Evolutionary conservation across 2,113 vertebrate genomes (phyloP).

Genomic region (Aldabrachelys gigantea): DNA sequence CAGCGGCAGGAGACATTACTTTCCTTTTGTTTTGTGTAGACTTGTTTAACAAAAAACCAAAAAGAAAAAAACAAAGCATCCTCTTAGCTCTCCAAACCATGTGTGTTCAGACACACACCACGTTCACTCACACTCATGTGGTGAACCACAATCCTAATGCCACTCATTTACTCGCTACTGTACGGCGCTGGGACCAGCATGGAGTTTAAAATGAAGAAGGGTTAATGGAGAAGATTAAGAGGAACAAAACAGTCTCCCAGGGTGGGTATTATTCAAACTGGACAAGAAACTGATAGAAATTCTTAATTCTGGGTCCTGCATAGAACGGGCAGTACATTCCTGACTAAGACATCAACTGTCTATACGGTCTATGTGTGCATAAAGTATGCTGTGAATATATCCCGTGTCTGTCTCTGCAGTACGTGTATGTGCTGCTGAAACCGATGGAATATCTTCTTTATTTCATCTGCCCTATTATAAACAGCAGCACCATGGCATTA

Average conservation of each 20-base stretch:
- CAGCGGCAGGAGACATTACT: slow-evolving; percentile 41
- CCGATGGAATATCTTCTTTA: background rate
- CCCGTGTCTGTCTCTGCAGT: background rate
- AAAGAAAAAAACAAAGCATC: background rate
- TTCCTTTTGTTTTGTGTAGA: slow-evolving; percentile 52
- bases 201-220: background rate
- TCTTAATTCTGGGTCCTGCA: background rate
- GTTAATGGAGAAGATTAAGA: background rate
- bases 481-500: background rate
- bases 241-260: background rate
- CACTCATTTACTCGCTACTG: background rate
- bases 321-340: background rate
- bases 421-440: background rate
- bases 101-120: background rate
- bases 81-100: background rate
- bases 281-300: background rate
- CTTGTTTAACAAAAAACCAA: slow-evolving; percentile 2
- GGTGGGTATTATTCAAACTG: background rate
- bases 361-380: background rate
- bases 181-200: background rate
- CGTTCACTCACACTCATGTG: background rate
- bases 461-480: background rate
- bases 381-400: background rate
- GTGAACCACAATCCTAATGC: background rate
- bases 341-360: background rate